A percentile compares a stretch with the other conserved stretches of the same genome.
Conservation (phyloP, 92 coral and sea anemone species). For the Galaxea fascicularis region DNA sequence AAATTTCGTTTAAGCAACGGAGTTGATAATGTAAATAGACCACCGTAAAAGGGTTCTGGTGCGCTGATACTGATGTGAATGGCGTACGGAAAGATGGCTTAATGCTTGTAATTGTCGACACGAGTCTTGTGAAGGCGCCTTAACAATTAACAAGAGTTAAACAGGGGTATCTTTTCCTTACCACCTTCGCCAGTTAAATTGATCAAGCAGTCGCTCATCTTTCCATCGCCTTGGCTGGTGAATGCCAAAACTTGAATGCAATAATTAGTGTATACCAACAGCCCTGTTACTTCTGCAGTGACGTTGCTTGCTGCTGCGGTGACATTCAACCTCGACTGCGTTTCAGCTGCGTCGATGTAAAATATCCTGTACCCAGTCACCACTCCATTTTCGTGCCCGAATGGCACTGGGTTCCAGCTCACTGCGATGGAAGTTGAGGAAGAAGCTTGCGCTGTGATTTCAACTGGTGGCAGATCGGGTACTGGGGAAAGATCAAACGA, state of each 20-base stretch:
- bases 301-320: background rate
- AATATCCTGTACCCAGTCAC: conserved; percentile 50
- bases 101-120: too few species aligned
- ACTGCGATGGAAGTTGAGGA: conserved; percentile 6
- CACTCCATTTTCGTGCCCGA: conserved; percentile 18
- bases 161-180: background rate
- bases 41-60: too few species aligned
- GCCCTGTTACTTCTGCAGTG: background rate
- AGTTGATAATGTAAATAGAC: too few species aligned
- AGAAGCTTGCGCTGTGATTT: conserved; percentile 13
- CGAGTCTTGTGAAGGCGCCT: background rate
- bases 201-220: conserved; percentile 1
- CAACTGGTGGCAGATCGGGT: conserved; percentile 28
- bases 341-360: conserved; percentile 17
- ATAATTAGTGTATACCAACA: conserved; percentile 31
- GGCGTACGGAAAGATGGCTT: too few species aligned
- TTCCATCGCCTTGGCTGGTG: conserved; percentile 46
- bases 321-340: conserved; percentile 7
- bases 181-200: conserved; percentile 29
- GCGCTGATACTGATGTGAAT: too few species aligned
- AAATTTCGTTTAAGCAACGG: too few species aligned
- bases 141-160: background rate
- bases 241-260: conserved; percentile 41
- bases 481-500: background rate
- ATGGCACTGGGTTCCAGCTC: conserved; percentile 24